Evolutionary conservation across 2,888 invertebrate genomes (phyloP), one percentile per base, ranked within the genome.

Genomic region (Platycheirus rosarum): DNA sequence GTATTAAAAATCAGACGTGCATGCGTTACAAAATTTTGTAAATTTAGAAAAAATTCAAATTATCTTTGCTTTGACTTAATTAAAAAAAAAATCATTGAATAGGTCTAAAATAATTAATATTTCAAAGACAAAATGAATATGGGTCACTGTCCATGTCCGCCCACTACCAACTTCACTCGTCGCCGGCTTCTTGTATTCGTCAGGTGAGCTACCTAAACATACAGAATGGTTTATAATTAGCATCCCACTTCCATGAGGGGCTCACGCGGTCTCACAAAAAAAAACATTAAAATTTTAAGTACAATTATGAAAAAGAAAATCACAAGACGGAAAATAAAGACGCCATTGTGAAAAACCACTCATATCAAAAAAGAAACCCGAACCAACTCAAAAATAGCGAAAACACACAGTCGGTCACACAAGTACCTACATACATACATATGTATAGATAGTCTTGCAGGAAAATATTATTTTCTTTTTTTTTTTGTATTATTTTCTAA

Each of bases 281-380:
- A 55, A 49, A 63, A 51, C 29, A 75, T 79, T 80, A 37, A 46
- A 57, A 4, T 40, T 51, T 63, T 68, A 48, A 68, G 68, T 68
- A 57, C 63, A 57, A 35, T 70, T 40, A 46, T 57, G 16, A 23
- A 18, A 51, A 51, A 68, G 29, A 18, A 23, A 6, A 60, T 20
- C 29, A n/a, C 26, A 2, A 40, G 23, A 13, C 18, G 18, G 8
- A 53, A 20, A 37, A 35, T 5, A n/a, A 55, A 35, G 29, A 49
- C 29, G 29, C 29, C 29, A 32, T 32, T 51, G 51, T 62, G 53
- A 51, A 62, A 62, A 32, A 63, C 51, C 40, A 23, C 68, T 26
- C n/a, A 51, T 23, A 65, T 35, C 35, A 40, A 60, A 63, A 71
- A 71, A 70, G 68, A 68, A 69, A 57, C 26, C 40, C 9, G 57